Evolutionary conservation across 2,797 vertebrate species (phyloP).

Genomic region (Poecilia wingei): DNA sequence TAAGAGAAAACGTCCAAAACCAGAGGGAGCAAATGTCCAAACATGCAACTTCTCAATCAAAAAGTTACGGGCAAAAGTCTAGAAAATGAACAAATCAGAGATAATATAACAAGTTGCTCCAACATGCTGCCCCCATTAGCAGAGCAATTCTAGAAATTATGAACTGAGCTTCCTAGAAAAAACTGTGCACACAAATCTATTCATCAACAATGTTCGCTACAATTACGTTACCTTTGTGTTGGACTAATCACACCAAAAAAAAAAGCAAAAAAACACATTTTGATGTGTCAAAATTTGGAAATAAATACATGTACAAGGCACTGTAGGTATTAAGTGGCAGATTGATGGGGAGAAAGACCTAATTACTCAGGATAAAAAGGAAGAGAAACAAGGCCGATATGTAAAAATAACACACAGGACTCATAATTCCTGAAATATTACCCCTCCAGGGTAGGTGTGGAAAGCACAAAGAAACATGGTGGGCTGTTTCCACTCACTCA

Average conservation of each 20-base stretch:
- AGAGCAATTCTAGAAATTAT: neutral
- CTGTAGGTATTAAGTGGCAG: conserved; percentile 66
- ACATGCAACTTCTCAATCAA: neutral
- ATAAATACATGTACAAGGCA: neutral
- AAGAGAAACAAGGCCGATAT: conserved; percentile 53
- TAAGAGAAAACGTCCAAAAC: neutral
- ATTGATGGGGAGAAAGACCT: conserved; percentile 67
- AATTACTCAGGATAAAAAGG: conserved; percentile 67
- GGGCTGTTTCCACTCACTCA: conserved; percentile 70
- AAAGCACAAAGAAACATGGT: conserved; percentile 64
- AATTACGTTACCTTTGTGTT: neutral
- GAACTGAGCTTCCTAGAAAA: neutral
- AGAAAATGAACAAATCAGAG: neutral
- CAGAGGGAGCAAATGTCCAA: neutral
- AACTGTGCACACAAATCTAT: neutral
- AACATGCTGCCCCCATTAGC: neutral
- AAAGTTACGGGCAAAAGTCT: neutral
- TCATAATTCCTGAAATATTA: conserved; percentile 68
- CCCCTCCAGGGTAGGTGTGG: conserved; percentile 56
- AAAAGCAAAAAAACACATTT: neutral
- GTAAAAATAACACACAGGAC: conserved; percentile 67
- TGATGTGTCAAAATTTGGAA: neutral
- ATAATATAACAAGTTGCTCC: neutral
- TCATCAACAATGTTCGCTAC: neutral
- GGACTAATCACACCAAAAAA: neutral